Conservation (phyloP, 2,888 invertebrate species). For the Eupsilia transversa region DNA sequence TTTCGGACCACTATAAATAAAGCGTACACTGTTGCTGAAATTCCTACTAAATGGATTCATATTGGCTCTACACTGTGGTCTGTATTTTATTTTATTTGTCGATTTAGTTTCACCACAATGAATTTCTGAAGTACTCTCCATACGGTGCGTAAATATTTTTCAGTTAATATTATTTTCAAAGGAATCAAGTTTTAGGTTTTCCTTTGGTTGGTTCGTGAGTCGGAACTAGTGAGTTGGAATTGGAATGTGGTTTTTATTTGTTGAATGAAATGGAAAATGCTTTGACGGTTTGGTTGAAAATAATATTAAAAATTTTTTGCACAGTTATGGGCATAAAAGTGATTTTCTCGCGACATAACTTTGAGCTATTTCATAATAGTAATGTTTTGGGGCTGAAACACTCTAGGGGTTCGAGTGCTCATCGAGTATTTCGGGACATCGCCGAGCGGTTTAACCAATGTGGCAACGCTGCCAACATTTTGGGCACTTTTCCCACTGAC, state of each 20-base stretch:
- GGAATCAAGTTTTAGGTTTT: conserved; percentile 2
- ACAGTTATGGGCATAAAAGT: not conserved
- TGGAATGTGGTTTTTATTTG: conserved; percentile 2
- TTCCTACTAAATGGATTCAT: conserved; percentile 44
- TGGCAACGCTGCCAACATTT: too few species aligned
- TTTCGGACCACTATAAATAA: conserved; percentile 47
- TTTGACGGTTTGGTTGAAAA: not conserved
- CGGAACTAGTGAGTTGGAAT: conserved; percentile 14
- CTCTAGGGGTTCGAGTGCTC: too few species aligned
- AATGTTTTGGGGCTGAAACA: too few species aligned
- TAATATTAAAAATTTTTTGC: not conserved
- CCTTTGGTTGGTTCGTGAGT: not conserved
- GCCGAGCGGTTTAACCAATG: too few species aligned
- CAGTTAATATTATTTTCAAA: conserved; percentile 20
- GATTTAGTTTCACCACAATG: conserved; percentile 41
- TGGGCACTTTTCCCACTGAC: too few species aligned
- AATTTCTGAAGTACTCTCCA: conserved; percentile 16
- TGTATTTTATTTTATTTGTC: conserved; percentile 48
- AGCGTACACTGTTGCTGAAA: conserved; percentile 38
- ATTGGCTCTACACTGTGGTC: conserved; percentile 25
- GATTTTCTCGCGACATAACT: not conserved
- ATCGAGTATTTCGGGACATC: too few species aligned
- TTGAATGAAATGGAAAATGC: not conserved
- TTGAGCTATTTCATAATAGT: not conserved
- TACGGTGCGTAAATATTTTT: conserved; percentile 7